Conservation (phyloP, 2,113 vertebrate genomes). For the Melanostigma gelatinosum region DNA sequence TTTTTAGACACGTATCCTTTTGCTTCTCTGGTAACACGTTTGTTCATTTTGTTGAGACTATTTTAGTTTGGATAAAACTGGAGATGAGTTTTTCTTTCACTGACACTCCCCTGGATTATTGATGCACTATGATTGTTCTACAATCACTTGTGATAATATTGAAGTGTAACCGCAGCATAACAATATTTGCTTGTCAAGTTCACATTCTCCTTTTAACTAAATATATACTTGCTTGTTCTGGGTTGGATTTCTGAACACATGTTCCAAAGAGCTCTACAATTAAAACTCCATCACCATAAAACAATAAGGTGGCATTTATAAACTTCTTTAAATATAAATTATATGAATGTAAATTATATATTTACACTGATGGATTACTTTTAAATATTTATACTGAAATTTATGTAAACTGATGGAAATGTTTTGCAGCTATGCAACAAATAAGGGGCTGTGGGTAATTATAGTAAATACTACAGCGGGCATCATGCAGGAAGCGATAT, state of each 20-base stretch:
- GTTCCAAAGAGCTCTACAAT: background rate
- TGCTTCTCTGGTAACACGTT: background rate
- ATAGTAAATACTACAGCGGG: slow-evolving; percentile 1
- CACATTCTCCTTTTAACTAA: background rate
- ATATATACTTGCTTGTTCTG: background rate
- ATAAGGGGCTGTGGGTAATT: slow-evolving; percentile 9
- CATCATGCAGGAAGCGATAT: no score
- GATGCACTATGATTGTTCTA: slow-evolving; percentile 26
- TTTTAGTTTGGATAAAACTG: slow-evolving; percentile 15
- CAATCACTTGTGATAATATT: slow-evolving; percentile 21
- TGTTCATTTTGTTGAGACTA: background rate
- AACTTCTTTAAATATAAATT: no score
- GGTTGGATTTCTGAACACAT: background rate
- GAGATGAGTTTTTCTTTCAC: slow-evolving; percentile 8
- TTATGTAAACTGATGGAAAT: slow-evolving; percentile 2
- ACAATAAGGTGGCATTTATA: background rate
- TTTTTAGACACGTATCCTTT: background rate
- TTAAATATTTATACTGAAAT: slow-evolving; percentile 24
- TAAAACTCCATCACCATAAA: background rate
- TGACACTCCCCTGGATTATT: slow-evolving; percentile 25
- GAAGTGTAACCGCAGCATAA: background rate
- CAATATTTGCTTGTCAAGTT: slow-evolving; percentile 16
- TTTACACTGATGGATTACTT: background rate
- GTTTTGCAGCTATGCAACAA: slow-evolving; percentile 24
- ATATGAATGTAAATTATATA: background rate